A percentile compares a stretch with the other conserved stretches of the same genome.
phyloP scores from a whole-genome alignment of 2,797 vertebrate species.

The Dryobates pubescens region DNA sequence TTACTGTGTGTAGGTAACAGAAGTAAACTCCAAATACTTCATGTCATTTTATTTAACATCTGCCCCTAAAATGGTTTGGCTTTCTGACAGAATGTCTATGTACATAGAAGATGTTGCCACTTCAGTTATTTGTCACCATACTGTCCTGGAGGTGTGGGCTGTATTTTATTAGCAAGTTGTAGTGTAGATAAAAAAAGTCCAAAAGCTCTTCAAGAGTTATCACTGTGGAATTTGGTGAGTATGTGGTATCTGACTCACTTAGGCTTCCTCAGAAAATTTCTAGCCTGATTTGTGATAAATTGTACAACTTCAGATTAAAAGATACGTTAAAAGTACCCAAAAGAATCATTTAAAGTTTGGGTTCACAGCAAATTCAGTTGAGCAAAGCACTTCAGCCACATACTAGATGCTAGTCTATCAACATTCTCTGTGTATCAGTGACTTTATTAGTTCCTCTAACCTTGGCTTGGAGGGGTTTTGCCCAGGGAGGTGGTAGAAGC shows the following conservation, averaged over 20 bases:
- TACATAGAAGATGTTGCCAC: background rate
- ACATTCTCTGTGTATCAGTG: background rate
- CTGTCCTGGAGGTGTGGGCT: background rate
- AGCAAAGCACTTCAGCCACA: background rate
- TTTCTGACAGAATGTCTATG: background rate
- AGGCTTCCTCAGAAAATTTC: background rate
- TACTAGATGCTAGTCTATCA: background rate
- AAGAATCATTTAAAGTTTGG: background rate
- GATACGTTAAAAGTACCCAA: background rate
- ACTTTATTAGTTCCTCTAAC: background rate
- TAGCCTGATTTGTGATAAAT: background rate
- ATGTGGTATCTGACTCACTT: background rate
- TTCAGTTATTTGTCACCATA: background rate
- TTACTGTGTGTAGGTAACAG: background rate
- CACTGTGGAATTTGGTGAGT: background rate
- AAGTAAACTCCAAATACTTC: background rate
- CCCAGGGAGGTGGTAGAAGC: too few relatives aligned
- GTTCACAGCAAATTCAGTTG: background rate
- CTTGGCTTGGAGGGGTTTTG: background rate
- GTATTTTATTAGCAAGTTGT: background rate
- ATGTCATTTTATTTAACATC: background rate
- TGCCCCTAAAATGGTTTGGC: background rate
- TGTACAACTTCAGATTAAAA: background rate
- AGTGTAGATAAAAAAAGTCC: background rate
- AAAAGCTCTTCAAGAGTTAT: background rate